Base-by-base conservation (phyloP, 1,140 invertebrate species). In the Bombus superbus region DNA sequence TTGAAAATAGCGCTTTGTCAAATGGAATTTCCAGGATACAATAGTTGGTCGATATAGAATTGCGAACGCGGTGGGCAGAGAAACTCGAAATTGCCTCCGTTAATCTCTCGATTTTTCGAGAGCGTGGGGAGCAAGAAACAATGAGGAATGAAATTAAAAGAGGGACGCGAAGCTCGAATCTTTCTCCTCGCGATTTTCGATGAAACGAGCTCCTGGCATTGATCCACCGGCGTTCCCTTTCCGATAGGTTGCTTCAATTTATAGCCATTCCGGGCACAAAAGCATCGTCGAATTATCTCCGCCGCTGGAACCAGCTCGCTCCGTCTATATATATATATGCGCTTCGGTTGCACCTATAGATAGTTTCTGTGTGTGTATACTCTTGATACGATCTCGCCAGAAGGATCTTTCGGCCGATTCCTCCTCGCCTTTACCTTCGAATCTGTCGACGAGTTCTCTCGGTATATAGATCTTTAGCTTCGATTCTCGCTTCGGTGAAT, bases 261-360 rank as follows among this genome's bases (percentile, higher is more conserved):
- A 90, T 90, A 84, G 81, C 85, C 71, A 64, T 90, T 81, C 81
- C 40, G 40, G 62, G 68, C 68, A 89, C 85, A 90, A 90, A 90
- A 89, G 89, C 88, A 76, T 81, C 77, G 66, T 64, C 89, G 77
- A 90, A 89, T 90, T 89, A 90, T 90, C 78, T 90, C 89, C 59
- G 9, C 11, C 4, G 59, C 10, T 71, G 66, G 47, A 76, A 80
- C 28, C 72, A 53, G 79, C 74, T 22, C 57, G 44, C 5, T 28
- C 28, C 40, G 0, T 69, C 64, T 62, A 62, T 62, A 11, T 62
- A 47, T 77, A 59, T 81, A 85, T 81, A 57, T 62, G 15, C 53
- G 28, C 42, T 59, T 59, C 22, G 18, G 28, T 25, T 74, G 84
- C 59, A 78, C 8, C 18, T 38, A 22, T 62, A 73, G 13, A 38